phyloP scores from a whole-genome alignment of 2,797 vertebrate species.

The Mallotus villosus region DNA sequence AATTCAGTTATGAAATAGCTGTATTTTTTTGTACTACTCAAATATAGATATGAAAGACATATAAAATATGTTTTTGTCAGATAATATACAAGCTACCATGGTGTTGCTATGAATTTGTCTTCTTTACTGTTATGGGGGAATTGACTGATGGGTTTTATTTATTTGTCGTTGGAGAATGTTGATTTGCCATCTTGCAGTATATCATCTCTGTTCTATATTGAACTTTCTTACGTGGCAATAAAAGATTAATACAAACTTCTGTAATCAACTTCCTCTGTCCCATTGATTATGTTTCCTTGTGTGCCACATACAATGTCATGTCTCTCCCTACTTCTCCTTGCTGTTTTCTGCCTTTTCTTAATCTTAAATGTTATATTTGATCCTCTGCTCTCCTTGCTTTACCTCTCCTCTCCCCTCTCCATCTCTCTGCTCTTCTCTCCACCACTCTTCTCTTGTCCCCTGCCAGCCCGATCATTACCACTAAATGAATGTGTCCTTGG shows the following conservation, averaged over 20 bases:
- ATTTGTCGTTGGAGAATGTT: constrained; percentile 83
- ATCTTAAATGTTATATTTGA: background rate
- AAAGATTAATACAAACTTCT: constrained; percentile 78
- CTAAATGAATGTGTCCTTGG: constrained; percentile 54
- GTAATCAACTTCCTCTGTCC: constrained; percentile 49
- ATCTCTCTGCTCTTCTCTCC: background rate
- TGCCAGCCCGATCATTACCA: constrained; percentile 26
- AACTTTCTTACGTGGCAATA: constrained; percentile 99
- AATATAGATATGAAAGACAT: constrained; percentile 69
- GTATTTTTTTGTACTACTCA: constrained; percentile 74
- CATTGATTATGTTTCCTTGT: background rate
- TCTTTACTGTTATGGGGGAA: constrained; percentile 74
- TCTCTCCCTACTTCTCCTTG: background rate
- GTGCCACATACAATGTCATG: background rate
- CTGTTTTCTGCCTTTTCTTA: background rate
- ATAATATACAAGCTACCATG: constrained; percentile 64
- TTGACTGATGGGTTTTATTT: constrained; percentile 71
- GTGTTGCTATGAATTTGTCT: constrained; percentile 73
- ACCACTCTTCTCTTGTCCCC: constrained; percentile 9
- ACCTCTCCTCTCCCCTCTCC: background rate
- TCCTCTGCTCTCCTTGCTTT: background rate
- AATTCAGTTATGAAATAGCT: constrained; percentile 67
- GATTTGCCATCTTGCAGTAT: constrained; percentile 87
- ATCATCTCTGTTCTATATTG: constrained; percentile 95
- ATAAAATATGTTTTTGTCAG: constrained; percentile 68